phyloP scores from a whole-genome alignment of 2,113 vertebrate genomes.

The Crotalus viridis region DNA sequence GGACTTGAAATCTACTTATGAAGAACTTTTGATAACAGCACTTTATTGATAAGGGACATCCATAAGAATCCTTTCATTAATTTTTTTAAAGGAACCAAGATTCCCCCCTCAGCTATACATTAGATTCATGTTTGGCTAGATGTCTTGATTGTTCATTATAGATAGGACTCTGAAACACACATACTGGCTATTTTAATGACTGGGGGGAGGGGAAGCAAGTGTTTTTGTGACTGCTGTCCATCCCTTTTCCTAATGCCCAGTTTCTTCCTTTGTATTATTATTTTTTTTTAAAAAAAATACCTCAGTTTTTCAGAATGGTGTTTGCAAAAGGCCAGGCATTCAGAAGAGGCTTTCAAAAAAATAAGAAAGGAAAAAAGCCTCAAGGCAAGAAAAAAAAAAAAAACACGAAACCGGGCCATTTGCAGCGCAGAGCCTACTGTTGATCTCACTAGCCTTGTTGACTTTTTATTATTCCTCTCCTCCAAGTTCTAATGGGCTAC shows the following conservation, averaged over 20 bases:
- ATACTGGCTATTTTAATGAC: neutral
- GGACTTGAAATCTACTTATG: neutral
- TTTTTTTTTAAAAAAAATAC: neutral
- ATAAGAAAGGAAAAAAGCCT: neutral
- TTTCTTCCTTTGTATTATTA: neutral
- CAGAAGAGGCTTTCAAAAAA: neutral
- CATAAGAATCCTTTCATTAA: neutral
- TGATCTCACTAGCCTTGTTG: conserved; percentile 37
- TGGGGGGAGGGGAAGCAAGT: neutral
- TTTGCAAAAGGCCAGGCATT: neutral
- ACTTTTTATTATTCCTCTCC: conserved; percentile 23
- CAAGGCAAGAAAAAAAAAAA: neutral
- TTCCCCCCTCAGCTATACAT: neutral
- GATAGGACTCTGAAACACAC: neutral
- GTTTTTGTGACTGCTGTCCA: neutral
- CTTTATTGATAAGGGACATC: neutral
- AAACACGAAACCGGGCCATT: neutral
- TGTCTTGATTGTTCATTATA: neutral
- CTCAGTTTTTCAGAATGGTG: neutral
- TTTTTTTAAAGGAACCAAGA: neutral
- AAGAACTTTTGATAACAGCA: neutral
- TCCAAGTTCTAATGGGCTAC: conserved; percentile 9
- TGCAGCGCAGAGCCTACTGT: neutral
- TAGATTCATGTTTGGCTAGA: neutral
- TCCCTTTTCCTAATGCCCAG: neutral